A percentile compares a stretch with the other conserved stretches of the same genome.
Evolutionary conservation across 2,113 vertebrate species (phyloP).

Genomic region (Empidonax traillii): DNA sequence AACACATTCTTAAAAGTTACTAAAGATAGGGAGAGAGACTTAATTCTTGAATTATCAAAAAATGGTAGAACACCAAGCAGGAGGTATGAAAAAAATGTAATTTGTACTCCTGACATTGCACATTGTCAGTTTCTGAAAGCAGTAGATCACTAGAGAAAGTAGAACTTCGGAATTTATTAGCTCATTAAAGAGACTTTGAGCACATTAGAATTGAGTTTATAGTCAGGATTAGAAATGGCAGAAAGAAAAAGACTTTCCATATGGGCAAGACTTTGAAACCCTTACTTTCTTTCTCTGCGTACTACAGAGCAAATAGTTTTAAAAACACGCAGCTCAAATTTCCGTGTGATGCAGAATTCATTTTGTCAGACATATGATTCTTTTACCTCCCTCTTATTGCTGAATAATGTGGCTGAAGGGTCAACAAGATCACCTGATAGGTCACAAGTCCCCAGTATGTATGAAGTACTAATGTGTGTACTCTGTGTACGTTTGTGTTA

Average conservation of each 20-base stretch:
- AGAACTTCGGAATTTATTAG: not conserved
- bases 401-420: not conserved
- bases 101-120: not conserved
- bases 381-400: not conserved
- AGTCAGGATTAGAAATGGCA: not conserved
- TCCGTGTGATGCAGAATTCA: accelerated
- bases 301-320: not conserved
- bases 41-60: not conserved
- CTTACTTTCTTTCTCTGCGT: not conserved
- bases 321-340: not conserved
- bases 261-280: not conserved
- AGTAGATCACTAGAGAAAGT: not conserved
- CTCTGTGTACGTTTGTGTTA: not conserved
- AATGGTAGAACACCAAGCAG: not conserved
- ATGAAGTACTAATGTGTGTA: not conserved
- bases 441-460: not conserved
- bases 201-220: not conserved
- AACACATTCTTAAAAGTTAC: not conserved
- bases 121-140: not conserved
- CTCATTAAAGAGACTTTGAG: not conserved
- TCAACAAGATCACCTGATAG: not conserved
- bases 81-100: not conserved
- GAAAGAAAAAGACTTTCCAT: not conserved
- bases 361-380: not conserved
- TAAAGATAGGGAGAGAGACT: not conserved